Percentiles rank a stretch among this genome's conserved stretches.
Evolutionary conservation across 2,888 invertebrate genomes (phyloP).

Genomic region (Zele albiditarsus): DNA sequence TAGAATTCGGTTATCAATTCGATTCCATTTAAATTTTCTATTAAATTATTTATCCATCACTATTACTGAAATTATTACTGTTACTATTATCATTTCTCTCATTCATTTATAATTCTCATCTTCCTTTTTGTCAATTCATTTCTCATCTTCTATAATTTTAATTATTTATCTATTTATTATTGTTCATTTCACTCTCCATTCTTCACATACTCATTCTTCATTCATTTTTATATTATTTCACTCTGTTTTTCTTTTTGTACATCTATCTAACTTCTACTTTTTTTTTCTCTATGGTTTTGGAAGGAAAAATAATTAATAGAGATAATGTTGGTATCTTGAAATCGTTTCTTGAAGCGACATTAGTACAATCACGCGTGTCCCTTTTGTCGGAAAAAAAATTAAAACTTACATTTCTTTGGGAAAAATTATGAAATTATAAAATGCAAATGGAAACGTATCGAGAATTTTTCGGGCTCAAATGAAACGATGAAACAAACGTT

Average conservation of each 20-base stretch:
- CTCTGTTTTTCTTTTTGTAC: constrained; percentile 35
- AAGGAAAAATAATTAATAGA: constrained; percentile 11
- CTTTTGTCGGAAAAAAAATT: constrained; percentile 58
- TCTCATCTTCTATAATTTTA: neutral
- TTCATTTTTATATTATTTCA: constrained; percentile 21
- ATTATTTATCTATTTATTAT: neutral
- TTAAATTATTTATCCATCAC: constrained; percentile 2
- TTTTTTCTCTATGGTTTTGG: constrained; percentile 7
- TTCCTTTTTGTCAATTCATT: neutral
- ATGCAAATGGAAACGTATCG: no score
- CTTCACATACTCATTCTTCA: neutral
- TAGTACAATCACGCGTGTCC: constrained; percentile 32
- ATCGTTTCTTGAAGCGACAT: constrained; percentile 7
- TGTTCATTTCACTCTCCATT: no score
- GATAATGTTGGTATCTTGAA: constrained; percentile 4
- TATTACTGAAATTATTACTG: constrained; percentile 1
- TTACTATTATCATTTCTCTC: constrained; percentile 27
- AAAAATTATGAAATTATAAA: constrained; percentile 47
- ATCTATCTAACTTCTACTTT: constrained; percentile 1
- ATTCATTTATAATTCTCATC: constrained; percentile 26
- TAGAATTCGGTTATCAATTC: constrained; percentile 36
- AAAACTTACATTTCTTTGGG: constrained; percentile 60
- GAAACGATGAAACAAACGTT: no score
- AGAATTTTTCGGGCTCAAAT: no score
- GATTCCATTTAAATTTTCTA: constrained; percentile 14